phyloP scores from a whole-genome alignment of 2,797 vertebrate genomes.

The Sebastes glaucus region DNA sequence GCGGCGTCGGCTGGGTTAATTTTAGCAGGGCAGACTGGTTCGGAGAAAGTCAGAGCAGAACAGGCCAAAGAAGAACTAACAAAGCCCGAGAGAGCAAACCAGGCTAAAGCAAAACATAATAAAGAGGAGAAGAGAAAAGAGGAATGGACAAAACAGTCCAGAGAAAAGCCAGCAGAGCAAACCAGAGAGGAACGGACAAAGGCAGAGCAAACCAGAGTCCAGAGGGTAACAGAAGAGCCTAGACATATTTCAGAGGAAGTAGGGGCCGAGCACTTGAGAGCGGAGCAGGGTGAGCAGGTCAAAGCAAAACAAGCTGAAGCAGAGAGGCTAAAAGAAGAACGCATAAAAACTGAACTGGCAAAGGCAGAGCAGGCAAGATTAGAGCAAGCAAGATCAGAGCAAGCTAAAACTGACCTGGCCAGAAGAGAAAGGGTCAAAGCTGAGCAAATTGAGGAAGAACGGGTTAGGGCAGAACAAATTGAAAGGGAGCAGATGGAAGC shows the following conservation, averaged over 20 bases:
- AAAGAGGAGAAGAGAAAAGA: conserved; percentile 17
- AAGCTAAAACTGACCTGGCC: conserved; percentile 36
- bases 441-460: conserved; percentile 34
- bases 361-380: conserved; percentile 4
- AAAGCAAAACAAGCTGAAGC: conserved; percentile 41
- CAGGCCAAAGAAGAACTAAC: conserved; percentile 32
- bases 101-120: conserved; percentile 6
- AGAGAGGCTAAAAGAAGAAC: conserved; percentile 52
- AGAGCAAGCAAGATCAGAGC: conserved; percentile 27
- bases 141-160: conserved; percentile 4
- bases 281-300: conserved; percentile 36
- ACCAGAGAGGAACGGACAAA: conserved; percentile 25
- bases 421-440: conserved; percentile 26
- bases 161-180: conserved; percentile 21
- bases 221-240: conserved; percentile 26
- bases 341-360: conserved; percentile 46
- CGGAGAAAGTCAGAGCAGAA: conserved; percentile 38
- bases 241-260: conserved; percentile 38
- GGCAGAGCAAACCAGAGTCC: conserved; percentile 19
- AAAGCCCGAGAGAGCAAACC: conserved; percentile 11
- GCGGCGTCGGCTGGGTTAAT: conserved; percentile 40
- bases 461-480: conserved; percentile 16
- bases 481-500: conserved; percentile 5
- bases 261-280: conserved; percentile 21
- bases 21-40: conserved; percentile 51